Percentiles rank a stretch among this genome's conserved stretches.
Conservation (phyloP, 2,113 vertebrate species). For the Oryctolagus cuniculus region mOryCun1.1 NC_091434.1:35830501-35831000, state of each 20-base stretch:
- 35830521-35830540: not conserved
- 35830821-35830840: not conserved
- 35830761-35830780: not conserved
- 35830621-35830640: not conserved
- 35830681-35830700: not conserved
- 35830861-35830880: not conserved
- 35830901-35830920: not conserved
- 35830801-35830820: not conserved
- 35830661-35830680: not conserved
- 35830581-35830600: not conserved
- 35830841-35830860: not conserved
- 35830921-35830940: not conserved
- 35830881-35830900: not conserved
- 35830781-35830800: not conserved
- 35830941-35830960: constrained; percentile 2
- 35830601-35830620: not conserved
- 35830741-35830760: not conserved
- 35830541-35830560: not conserved
- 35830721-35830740: not conserved
- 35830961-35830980: not conserved
- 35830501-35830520: not conserved
- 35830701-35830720: too few species aligned
- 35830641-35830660: not conserved
- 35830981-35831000: constrained; percentile 20
- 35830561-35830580: not conserved